Base-by-base conservation (phyloP, 2,888 invertebrate species). In the Drosophila pseudotakahashii region DNA sequence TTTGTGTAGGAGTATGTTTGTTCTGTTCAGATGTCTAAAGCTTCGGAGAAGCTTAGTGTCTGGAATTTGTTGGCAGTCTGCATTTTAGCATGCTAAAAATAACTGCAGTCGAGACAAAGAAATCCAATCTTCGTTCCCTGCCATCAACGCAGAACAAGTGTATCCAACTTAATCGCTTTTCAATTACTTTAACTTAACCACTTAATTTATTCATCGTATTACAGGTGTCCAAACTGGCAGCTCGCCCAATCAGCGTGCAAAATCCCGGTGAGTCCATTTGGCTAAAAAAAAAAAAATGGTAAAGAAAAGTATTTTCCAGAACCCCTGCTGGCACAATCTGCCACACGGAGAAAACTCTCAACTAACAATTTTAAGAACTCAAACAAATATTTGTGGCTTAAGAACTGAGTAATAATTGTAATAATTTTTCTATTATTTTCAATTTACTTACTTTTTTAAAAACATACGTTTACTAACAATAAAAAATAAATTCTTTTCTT, bases 201-300 rank as follows among this genome's bases (percentile, higher is more conserved):
- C 79, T 82, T 82, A 78, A 85, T 82, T 85, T 82, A 85, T 82
- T 82, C 86, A 85, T 77, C 77, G 86, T 61, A 79, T 76, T 71
- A 82, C 83, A 82, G 79, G 81, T 82, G 83, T 80, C 79, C 82
- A 73, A 80, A 57, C 78, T 77, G 82, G 77, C 73, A 79, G 82
- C 64, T 62, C 52, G 68, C 55, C 73, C 77, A 75, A 74, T 75
- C 73, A 71, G 52, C 73, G 57, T 57, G 48, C 69, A 53, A 72
- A 81, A 78, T 78, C 79, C 76, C 76, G 45, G 52, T 51, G 39
- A 71, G 70, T 71, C 54, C 70, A 55, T 51, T 70, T n/a, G 45
- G 41, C 69, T 36, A 53, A 59, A 70, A 26, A 23, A 53, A 59
- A 70, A 26, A 69, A 47, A 70, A 53, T 37, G 30, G 55, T 54